These are phyloP conservation scores for Panthera uncia DNA, from an alignment of 2,113 vertebrate genomes.

Conservation along the genomic window DNA sequence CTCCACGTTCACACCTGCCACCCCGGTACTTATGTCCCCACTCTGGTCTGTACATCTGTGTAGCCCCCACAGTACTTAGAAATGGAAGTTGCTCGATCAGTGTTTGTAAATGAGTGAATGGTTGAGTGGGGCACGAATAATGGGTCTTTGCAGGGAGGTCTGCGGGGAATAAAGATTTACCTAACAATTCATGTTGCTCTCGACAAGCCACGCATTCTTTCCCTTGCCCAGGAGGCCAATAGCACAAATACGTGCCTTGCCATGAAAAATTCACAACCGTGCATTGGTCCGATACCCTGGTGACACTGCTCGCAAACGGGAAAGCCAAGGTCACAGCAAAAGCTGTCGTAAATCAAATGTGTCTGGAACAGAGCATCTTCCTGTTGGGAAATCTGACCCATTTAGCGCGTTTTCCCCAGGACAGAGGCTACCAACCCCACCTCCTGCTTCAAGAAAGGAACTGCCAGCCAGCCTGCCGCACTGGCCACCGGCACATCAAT, in stretches of 20 bases:
- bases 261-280: conserved; percentile 71
- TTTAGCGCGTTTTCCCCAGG: conserved; percentile 43
- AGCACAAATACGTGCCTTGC: conserved; percentile 52
- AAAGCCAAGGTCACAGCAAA: conserved; percentile 81
- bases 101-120: conserved; percentile 50
- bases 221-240: conserved; percentile 66
- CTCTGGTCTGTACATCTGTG: neutral
- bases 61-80: neutral
- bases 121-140: conserved; percentile 58
- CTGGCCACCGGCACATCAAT: too few species aligned
- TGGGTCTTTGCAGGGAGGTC: conserved; percentile 43
- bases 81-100: conserved; percentile 48
- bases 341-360: conserved; percentile 83
- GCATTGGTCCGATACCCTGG: conserved; percentile 74
- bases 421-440: neutral
- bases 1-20: neutral
- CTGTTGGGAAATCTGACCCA: conserved; percentile 80
- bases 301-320: conserved; percentile 79
- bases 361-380: conserved; percentile 74
- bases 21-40: neutral
- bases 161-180: conserved; percentile 68
- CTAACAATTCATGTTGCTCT: conserved; percentile 70
- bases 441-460: neutral
- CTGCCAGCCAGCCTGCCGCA: rapidly evolving
- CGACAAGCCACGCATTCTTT: conserved; percentile 50